Percentiles rank a stretch among this genome's conserved stretches.
phyloP scores from a whole-genome alignment of 2,797 vertebrate species.

The Nannoperca obscura region DNA sequence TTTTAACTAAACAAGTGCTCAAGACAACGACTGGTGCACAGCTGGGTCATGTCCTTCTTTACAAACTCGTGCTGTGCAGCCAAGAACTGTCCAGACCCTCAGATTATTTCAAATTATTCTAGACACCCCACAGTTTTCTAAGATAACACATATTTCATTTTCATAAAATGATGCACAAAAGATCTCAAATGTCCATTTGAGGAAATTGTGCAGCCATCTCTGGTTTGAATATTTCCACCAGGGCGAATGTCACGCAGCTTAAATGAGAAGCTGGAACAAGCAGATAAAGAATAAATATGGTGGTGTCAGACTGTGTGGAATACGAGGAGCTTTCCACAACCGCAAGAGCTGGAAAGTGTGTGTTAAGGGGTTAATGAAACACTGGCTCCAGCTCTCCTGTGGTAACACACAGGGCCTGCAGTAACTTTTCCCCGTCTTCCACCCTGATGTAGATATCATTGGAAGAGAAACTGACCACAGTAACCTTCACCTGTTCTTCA shows the following conservation, averaged over 20 bases:
- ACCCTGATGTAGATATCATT: conserved; percentile 33
- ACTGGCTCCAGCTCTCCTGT: neutral
- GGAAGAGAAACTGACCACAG: conserved; percentile 39
- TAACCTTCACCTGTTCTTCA: conserved; percentile 61
- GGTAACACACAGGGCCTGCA: conserved; percentile 16
- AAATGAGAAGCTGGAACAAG: neutral
- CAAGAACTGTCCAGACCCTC: neutral
- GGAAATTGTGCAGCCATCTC: neutral
- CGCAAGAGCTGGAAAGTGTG: neutral
- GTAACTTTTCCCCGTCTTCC: conserved; percentile 19
- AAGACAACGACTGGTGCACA: neutral
- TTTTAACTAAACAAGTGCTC: neutral
- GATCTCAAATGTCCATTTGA: neutral
- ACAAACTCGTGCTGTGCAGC: neutral
- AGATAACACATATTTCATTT: neutral
- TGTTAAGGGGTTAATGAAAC: conserved; percentile 5
- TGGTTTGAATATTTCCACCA: neutral
- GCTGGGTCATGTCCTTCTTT: neutral
- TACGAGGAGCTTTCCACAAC: neutral
- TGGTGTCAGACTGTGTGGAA: neutral
- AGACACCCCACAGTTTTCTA: neutral
- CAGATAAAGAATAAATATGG: neutral
- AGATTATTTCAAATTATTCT: neutral
- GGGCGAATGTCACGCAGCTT: neutral
- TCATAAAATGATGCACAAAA: neutral